Evolutionary conservation across 2,888 invertebrate species (phyloP), one percentile per base, ranked within the genome.

Genomic region (Luperina testacea): DNA sequence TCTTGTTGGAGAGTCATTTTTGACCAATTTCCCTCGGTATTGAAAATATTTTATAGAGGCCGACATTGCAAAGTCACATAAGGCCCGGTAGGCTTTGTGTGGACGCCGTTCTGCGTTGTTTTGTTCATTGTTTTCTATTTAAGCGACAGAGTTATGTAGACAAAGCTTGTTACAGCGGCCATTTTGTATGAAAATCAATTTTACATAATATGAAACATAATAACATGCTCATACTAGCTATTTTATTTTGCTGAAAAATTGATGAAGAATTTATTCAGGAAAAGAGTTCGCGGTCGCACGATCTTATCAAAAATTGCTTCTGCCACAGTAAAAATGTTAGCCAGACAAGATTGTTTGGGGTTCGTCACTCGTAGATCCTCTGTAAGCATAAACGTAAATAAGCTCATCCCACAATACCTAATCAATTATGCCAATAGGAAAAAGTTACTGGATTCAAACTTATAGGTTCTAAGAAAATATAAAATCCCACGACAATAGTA

Each of bases 11-110:
- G 90, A 93, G 92, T 95, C 93, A 94, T 95, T 95, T 95, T 95
- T 94, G 95, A 95, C 94, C 94, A 94, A 95, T 95, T 95, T 94
- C 93, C 92, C 90, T 91, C 90, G 92, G 91, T 94, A 95, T 95
- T 95, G 95, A 94, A 94, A 95, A 95, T 95, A 94, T 95, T 94
- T 94, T 92, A 93, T 92, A 91, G 89, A 92, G 89, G 89, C 91
- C 90, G 91, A 86, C 90, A 89, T 90, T 86, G 91, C 91, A 92
- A 92, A 92, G 92, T 91, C 92, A 89, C 88, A 90, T 90, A 88
- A 89, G 87, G 82, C 89, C 80, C 84, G 85, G 82, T 86, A 83
- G 87, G 84, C 88, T 89, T 89, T 87, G 87, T 87, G 82, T 83
- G 78, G 81, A 83, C 85, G 84, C 80, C 72, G 83, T 86, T 84